Base-by-base conservation (phyloP, 2,888 invertebrate species). In the Saturnia pavonia region DNA sequence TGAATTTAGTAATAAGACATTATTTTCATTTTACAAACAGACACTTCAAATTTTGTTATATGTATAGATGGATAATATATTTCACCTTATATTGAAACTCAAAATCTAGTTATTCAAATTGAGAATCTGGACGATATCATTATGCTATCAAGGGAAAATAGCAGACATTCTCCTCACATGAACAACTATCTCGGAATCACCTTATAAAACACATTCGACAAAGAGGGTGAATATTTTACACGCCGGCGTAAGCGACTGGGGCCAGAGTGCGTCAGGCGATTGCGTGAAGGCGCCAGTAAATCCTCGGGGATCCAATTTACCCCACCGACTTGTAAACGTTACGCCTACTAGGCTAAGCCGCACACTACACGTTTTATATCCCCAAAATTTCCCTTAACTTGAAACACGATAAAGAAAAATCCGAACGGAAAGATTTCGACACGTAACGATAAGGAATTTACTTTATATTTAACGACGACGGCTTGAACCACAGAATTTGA, bases 291-390 rank as follows among this genome's bases (percentile, higher is more conserved):
- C 86, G 85, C 85, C 83, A 76, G 85, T 83, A 88, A 89, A 88
- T 89, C 92, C 89, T 88, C 70, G 72, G 85, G 87, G 91, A 92
- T 88, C 88, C 90, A 91, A 91, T 91, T 90, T 90, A 86, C 88
- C 85, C 83, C 82, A 80, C 80, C 85, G 86, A 81, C 86, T 88
- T 85, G 86, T 85, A 84, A 85, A 85, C 85, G 84, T 76, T 82
- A 83, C 82, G 85, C 83, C 85, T 84, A 85, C 85, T 82, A 80
- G 74, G 78, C 84, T 83, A 84, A 85, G 83, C 84, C 78, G 81
- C 80, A 79, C 82, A 82, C 85, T 86, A 85, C 83, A 84, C 83
- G 82, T 84, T 86, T 85, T 86, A 85, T 85, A 81, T 81, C 82
- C 77, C 83, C 80, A 83, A 84, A 83, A 82, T 75, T 83, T 86